These are phyloP conservation scores for Graphium colonna DNA, from an alignment of 2,888 invertebrate genomes.

Conservation along the genomic window DNA sequence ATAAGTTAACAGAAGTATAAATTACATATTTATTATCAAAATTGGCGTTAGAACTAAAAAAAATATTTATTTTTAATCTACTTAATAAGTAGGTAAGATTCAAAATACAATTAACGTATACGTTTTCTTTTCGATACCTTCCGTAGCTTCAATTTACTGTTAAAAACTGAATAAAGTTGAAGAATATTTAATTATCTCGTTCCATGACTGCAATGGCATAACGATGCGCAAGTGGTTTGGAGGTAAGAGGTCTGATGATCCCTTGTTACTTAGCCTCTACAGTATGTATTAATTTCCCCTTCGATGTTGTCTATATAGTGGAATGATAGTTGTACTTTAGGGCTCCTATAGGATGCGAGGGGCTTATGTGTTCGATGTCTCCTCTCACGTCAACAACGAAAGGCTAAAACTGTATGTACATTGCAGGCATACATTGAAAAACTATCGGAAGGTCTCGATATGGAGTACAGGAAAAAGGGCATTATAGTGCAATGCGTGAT, in stretches of 20 bases:
- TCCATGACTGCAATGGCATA: conserved; percentile 15
- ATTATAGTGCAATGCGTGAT: conserved; percentile 89
- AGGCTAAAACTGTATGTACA: neutral
- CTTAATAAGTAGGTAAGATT: too few species aligned
- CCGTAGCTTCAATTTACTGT: too few species aligned
- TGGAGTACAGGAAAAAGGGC: conserved; percentile 86
- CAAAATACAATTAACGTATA: too few species aligned
- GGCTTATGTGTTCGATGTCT: conserved; percentile 8
- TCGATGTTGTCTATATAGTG: conserved; percentile 11
- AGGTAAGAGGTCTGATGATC: conserved; percentile 10
- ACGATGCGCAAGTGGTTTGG: conserved; percentile 7
- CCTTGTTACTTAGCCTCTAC: neutral
- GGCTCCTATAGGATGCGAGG: conserved; percentile 13
- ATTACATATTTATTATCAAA: too few species aligned
- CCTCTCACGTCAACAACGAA: too few species aligned
- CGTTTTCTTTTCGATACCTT: too few species aligned
- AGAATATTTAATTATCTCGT: conserved; percentile 10
- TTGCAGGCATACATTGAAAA: conserved; percentile 89
- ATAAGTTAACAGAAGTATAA: too few species aligned
- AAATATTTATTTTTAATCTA: too few species aligned
- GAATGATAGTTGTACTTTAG: conserved; percentile 7
- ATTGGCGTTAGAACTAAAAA: too few species aligned
- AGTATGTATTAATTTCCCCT: conserved; percentile 10
- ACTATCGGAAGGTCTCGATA: conserved; percentile 86
- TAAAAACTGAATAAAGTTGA: too few species aligned